phyloP scores from a whole-genome alignment of 2,797 vertebrate genomes.

The Miichthys miiuy region DNA sequence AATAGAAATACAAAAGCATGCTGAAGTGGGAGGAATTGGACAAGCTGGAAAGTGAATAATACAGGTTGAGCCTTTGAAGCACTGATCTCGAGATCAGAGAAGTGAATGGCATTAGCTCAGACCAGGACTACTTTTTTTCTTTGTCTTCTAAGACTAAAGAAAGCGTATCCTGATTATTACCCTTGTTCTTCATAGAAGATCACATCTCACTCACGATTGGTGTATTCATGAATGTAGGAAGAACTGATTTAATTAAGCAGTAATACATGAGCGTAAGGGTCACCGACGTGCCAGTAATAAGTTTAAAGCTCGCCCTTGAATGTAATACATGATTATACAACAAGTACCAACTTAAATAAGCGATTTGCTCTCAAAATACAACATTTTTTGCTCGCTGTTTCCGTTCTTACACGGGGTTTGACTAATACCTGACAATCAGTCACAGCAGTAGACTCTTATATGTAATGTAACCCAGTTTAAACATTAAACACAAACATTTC shows the following conservation, averaged over 20 bases:
- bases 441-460: no score
- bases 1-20: conserved; percentile 67
- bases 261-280: no score
- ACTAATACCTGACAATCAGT: no score
- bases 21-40: conserved; percentile 65
- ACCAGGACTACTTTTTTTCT: background rate
- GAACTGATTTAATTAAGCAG: background rate
- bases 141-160: conserved; percentile 9
- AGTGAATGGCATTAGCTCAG: conserved; percentile 47
- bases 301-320: no score
- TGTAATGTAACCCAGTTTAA: no score
- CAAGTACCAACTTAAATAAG: no score
- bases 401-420: no score
- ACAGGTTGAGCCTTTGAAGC: conserved; percentile 66
- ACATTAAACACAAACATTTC: no score
- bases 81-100: conserved; percentile 66
- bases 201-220: background rate
- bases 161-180: conserved; percentile 21
- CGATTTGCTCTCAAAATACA: no score
- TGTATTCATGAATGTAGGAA: background rate
- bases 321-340: no score
- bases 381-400: no score
- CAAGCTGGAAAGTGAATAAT: conserved; percentile 70
- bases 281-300: no score
- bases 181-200: conserved; percentile 1